Base-by-base conservation (phyloP, 2,888 invertebrate genomes). In the Amiota mariae region DNA sequence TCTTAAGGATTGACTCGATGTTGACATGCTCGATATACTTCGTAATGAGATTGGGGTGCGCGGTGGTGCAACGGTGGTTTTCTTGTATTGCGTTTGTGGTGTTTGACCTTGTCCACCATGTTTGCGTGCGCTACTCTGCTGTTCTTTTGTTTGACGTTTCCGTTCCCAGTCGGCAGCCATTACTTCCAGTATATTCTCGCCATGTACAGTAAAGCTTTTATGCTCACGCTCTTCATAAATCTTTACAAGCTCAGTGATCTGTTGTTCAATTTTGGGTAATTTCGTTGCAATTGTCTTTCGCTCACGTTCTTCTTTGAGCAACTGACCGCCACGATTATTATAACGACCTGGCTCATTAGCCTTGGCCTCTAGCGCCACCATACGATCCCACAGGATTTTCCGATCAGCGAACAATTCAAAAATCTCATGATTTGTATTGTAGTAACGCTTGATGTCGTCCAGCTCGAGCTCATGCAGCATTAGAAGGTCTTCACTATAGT, bases 231-330 rank as follows among this genome's bases (percentile, higher is more conserved):
- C 83, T 85, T 93, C 92, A 79, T 92, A 94, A 1, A 91, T 90
- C 0, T 80, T 75, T 2, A 89, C 92, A 70, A 94, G 80, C 0
- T 91, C 90, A 1, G 90, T 90, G 0, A 96, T 90, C 83, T 93
- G 92, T 0, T 91, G 91, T 88, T 95, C 95, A 57, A 95, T 92
- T 89, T 94, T 93, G 0, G 96, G 95, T 70, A 96, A 89, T 90
- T 94, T 91, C 77, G 90, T 94, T 51, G 92, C 92, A 11, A 96
- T 92, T 10, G 92, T 91, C 87, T 96, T 97, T n/a, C 97, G 91
- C 83, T 96, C 95, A 81, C 94, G 96, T 88, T 98, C 97, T 87
- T 97, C 97, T 71, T 93, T 92, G 1, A 98, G 90, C 8, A 98
- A 90, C 79, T 95, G 94, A 0, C 97, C 97, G 0, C 97, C 97